phyloP scores from a whole-genome alignment of 2,888 invertebrate species.

The Scrobipalpa costella region DNA sequence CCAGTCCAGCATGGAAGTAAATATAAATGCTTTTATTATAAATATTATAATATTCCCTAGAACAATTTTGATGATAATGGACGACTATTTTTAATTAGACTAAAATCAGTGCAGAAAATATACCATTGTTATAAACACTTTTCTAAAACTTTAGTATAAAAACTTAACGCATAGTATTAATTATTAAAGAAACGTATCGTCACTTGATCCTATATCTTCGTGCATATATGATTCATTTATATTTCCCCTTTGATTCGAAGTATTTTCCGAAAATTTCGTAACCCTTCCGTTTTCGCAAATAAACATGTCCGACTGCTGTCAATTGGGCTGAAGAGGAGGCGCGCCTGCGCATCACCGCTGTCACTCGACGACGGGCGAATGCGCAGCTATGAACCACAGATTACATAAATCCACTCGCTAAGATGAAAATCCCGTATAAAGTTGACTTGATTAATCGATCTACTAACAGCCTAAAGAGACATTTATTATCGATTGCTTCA shows the following conservation, averaged over 20 bases:
- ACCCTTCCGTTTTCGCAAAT: slow-evolving; percentile 24
- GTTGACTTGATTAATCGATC: slow-evolving; percentile 42
- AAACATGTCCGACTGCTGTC: slow-evolving; percentile 28
- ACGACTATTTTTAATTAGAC: no score
- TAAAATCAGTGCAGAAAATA: no score
- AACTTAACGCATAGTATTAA: background rate
- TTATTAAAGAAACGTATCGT: background rate
- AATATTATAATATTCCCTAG: no score
- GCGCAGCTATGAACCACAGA: slow-evolving; percentile 51
- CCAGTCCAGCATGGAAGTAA: no score
- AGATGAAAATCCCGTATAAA: slow-evolving; percentile 65
- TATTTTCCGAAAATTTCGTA: slow-evolving; percentile 26
- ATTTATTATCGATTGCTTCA: slow-evolving; percentile 14
- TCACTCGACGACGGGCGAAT: slow-evolving; percentile 50
- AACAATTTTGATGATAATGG: no score
- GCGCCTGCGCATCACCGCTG: slow-evolving; percentile 58
- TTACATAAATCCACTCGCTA: slow-evolving; percentile 68
- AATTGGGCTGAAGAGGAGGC: slow-evolving; percentile 50
- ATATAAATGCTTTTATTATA: no score
- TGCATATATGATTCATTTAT: background rate
- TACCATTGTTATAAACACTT: no score
- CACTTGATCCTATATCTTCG: background rate
- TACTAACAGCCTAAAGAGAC: slow-evolving; percentile 25
- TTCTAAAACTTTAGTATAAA: no score
- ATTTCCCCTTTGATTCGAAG: background rate